Evolutionary conservation across 2,888 invertebrate genomes (phyloP), one percentile per base, ranked within the genome.

Genomic region (Eledone cirrhosa): DNA sequence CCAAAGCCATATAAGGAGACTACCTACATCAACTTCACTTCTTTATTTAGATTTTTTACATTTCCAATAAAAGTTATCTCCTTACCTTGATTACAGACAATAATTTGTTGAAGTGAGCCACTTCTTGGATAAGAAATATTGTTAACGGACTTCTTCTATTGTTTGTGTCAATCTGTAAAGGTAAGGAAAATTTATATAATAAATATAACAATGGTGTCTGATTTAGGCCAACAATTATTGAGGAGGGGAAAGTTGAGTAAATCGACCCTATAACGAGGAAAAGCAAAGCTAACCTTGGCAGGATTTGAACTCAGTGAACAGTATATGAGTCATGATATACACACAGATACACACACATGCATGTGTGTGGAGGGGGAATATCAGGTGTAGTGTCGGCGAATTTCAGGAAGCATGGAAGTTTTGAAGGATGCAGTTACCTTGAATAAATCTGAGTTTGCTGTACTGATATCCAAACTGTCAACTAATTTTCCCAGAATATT

Each of bases 61-160:
- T n/a, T n/a, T n/a, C n/a, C n/a, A n/a, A n/a, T n/a, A n/a, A n/a
- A n/a, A n/a, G n/a, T 7, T 22, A 19, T 22, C 19, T 72, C 33
- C 76, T 76, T 80, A 90, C 90, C 89, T 89, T 89, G 79, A 92
- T 91, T 41, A 91, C 88, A 41, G 80, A 81, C 5, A 91, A 87
- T n/a, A 91, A 87, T 80, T 89, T 90, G 84, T 92, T 92, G 83
- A 91, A 92, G 69, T 91, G 85, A 78, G 91, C 91, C 24, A 91
- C 89, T 84, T 92, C 92, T 83, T 92, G 92, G 27, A 90, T 88
- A 1, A 92, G 87, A 14, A 91, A 91, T 24, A 91, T 92, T 48
- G 91, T 91, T 83, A 92, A 86, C 0, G 97, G 96, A 69, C 95
- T 94, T 80, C 95, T 90, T 84, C 96, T 93, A 41, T 94, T 94